phyloP scores from a whole-genome alignment of 2,888 invertebrate species.

The Drosophila anomalata region DNA sequence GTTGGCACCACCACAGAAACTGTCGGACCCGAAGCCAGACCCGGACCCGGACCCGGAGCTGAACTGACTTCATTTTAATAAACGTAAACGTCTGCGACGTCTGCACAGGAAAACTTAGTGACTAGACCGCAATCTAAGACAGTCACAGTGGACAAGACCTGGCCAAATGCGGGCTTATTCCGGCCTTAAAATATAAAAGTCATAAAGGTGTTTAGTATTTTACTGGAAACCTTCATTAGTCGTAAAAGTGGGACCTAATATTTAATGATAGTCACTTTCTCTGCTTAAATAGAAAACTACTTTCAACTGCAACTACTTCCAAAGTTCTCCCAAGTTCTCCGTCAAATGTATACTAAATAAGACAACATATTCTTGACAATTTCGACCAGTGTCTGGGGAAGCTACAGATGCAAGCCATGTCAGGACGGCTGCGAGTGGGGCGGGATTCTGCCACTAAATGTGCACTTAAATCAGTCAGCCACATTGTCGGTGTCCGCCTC shows the following conservation, averaged over 20 bases:
- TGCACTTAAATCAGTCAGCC: slow-evolving; percentile 55
- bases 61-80: slow-evolving; percentile 48
- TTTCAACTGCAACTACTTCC: background rate
- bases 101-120: slow-evolving; percentile 40
- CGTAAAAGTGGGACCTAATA: background rate
- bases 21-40: slow-evolving; percentile 36
- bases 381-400: slow-evolving; percentile 22
- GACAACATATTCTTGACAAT: background rate
- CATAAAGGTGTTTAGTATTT: background rate
- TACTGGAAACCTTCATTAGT: background rate
- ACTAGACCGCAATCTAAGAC: slow-evolving; percentile 61
- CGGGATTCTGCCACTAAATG: slow-evolving; percentile 43
- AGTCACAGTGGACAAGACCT: slow-evolving; percentile 6
- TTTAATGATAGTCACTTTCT: background rate
- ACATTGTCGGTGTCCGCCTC: slow-evolving; percentile 43
- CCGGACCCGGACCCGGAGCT: background rate
- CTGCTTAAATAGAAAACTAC: background rate
- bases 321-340: background rate
- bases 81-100: slow-evolving; percentile 47
- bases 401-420: slow-evolving; percentile 19
- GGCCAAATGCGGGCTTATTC: background rate
- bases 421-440: slow-evolving; percentile 29
- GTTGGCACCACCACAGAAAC: slow-evolving; percentile 42
- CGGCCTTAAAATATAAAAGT: background rate
- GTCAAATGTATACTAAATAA: background rate